Conservation (phyloP, 1,140 invertebrate genomes). For the Orchesella cincta region DNA sequence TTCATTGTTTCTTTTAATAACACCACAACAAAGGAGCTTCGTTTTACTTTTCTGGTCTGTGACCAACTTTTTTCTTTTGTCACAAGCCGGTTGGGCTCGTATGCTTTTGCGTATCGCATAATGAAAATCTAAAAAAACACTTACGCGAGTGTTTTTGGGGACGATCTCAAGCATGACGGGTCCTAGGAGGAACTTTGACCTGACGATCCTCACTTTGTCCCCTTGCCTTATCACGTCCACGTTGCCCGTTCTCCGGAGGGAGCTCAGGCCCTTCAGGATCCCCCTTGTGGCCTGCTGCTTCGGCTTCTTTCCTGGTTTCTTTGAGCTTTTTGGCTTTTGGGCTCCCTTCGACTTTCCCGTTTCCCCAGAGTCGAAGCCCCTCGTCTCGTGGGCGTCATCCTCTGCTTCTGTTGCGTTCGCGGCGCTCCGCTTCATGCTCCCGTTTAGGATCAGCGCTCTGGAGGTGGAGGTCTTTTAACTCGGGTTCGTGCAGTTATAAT, state of each 20-base stretch:
- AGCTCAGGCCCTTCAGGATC: slow-evolving; percentile 46
- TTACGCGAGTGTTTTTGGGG: too few species aligned
- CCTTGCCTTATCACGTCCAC: slow-evolving; percentile 45
- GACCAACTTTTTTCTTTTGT: too few species aligned
- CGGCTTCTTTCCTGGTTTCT: background rate
- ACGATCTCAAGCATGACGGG: slow-evolving; percentile 50
- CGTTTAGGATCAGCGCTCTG: slow-evolving; percentile 15
- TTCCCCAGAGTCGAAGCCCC: slow-evolving; percentile 10
- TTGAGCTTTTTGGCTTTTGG: background rate
- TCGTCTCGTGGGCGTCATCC: background rate
- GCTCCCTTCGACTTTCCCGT: slow-evolving; percentile 16
- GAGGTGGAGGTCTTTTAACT: too few species aligned
- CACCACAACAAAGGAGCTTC: too few species aligned
- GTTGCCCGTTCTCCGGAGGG: slow-evolving; percentile 44
- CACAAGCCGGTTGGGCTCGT: too few species aligned
- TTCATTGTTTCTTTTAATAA: too few species aligned
- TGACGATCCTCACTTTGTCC: slow-evolving; percentile 37
- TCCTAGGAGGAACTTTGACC: slow-evolving; percentile 45
- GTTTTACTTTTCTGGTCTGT: too few species aligned
- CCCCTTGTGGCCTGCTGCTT: slow-evolving; percentile 42
- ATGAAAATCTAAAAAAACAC: too few species aligned
- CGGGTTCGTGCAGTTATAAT: too few species aligned
- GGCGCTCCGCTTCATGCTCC: slow-evolving; percentile 9
- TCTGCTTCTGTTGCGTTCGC: background rate
- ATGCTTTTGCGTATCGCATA: too few species aligned